Evolutionary conservation across 2,797 vertebrate genomes (phyloP).

Genomic region (Chrysocyon brachyurus): DNA sequence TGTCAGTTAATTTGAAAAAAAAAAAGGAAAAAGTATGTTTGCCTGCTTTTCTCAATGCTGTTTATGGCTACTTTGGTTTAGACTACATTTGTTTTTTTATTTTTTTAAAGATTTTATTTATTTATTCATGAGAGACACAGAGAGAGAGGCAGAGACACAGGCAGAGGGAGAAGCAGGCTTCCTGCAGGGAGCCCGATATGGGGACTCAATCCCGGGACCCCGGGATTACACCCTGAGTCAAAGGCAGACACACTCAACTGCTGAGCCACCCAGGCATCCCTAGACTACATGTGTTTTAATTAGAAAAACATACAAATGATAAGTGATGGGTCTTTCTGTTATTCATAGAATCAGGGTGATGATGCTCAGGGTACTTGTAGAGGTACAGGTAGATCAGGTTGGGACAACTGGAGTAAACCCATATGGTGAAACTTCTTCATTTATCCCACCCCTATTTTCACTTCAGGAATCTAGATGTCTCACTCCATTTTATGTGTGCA

Average conservation of each 20-base stretch:
- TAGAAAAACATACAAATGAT: fast-evolving
- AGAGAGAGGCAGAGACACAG: too few species aligned
- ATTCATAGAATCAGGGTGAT: not conserved
- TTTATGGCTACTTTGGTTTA: not conserved
- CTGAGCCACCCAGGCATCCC: too few species aligned
- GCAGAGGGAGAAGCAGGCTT: too few species aligned
- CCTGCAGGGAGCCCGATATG: too few species aligned
- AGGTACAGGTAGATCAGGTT: not conserved
- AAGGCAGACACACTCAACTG: too few species aligned
- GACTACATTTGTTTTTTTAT: not conserved
- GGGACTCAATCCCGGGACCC: too few species aligned
- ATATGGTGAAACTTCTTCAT: not conserved
- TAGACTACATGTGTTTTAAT: not conserved
- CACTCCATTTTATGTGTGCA: not conserved
- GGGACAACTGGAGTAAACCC: fast-evolving
- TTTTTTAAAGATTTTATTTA: too few species aligned
- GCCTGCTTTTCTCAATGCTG: not conserved
- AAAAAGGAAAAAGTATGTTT: not conserved
- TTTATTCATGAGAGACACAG: too few species aligned
- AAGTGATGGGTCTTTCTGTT: not conserved
- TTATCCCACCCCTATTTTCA: not conserved
- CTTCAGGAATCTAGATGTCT: not conserved
- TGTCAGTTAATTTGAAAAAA: not conserved
- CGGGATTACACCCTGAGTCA: too few species aligned
- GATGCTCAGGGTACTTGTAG: fast-evolving